phyloP scores from a whole-genome alignment of 2,888 invertebrate genomes.

The Vannuccia rotundouncinata region DNA sequence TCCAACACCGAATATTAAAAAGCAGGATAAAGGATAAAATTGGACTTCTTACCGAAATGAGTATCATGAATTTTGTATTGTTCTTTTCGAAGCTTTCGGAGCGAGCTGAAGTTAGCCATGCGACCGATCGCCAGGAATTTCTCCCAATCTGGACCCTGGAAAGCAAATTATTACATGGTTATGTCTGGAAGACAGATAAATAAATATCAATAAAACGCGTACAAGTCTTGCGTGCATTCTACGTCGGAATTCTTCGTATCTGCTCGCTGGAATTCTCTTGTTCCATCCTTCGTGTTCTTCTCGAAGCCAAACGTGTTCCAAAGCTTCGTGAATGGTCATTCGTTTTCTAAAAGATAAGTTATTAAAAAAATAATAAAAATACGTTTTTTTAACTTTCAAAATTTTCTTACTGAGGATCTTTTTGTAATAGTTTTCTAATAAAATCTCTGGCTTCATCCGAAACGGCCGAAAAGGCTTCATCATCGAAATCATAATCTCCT shows the following conservation, averaged over 20 bases:
- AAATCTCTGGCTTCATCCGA: constrained; percentile 97
- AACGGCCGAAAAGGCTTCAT: constrained; percentile 83
- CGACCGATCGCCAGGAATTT: constrained; percentile 89
- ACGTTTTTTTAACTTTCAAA: not conserved
- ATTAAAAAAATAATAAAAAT: not conserved
- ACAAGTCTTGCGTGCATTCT: constrained; percentile 68
- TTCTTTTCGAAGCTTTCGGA: constrained; percentile 86
- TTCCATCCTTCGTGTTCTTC: constrained; percentile 58
- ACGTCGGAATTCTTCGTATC: constrained; percentile 79
- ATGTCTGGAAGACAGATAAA: not conserved
- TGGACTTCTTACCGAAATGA: constrained; percentile 69
- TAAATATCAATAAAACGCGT: too few relatives aligned
- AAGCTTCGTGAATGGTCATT: constrained; percentile 93
- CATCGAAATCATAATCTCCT: constrained; percentile 98
- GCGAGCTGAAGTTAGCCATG: constrained; percentile 89
- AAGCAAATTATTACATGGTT: not conserved
- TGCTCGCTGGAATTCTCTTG: constrained; percentile 68
- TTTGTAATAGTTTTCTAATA: constrained; percentile 80
- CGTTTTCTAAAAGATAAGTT: constrained; percentile 66
- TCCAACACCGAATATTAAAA: too few relatives aligned
- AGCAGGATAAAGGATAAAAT: not conserved
- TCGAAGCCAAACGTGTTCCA: constrained; percentile 83
- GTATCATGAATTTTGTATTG: constrained; percentile 93
- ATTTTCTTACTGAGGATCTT: constrained; percentile 66
- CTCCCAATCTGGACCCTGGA: constrained; percentile 57